Base-by-base conservation (phyloP, 1,140 invertebrate species). In the Lordiphosa mommai region DNA sequence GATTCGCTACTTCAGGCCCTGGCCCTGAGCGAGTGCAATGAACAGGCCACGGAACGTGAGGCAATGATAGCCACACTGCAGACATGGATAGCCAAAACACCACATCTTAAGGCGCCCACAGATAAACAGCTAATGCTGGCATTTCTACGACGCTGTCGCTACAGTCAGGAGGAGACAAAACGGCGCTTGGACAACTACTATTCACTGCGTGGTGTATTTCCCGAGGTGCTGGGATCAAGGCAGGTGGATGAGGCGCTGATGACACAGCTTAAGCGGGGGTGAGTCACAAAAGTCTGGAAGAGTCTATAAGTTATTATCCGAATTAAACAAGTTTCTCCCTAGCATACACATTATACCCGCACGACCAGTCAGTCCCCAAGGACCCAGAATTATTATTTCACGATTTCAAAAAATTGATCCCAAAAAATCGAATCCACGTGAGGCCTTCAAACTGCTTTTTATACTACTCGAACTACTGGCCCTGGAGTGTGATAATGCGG, bases 81-180 rank as follows among this genome's bases (percentile, higher is more conserved):
- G 52, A 90, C 92, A 12, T 94, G 93, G 93, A 89, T 93, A 23
- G 77, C 82, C 4, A 92, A 93, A 80, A 92, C 93, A 41, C 91
- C 92, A 0, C 91, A 93, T 77, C 79, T 93, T 23, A 91, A 86
- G 40, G 70, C 86, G 0, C 66, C 82, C 52, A 67, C 52, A 1
- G 92, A 92, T 68, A 92, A 93, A 61, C 91, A 91, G 65, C 91
- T 91, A 72, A 58, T 94, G 4, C 60, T 92, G 33, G 89, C 89
- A 30, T 93, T 93, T 76, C 86, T 94, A 30, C 90, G 93, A 2
- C 92, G 92, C 32, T 92, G 92, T 65, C 94, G 94, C 74, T 93
- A 92, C 77, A 93, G 92, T 63, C 85, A 93, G 59, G 92, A 93
- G 86, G 89, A 90, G 65, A 91, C 91, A 3, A 93, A 93, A 76